Percentiles rank a stretch among this genome's conserved stretches.
Conservation (phyloP, 30 jellyfish, hydroid and myxozoan species). For the Nemopilema nomurai region DNA sequence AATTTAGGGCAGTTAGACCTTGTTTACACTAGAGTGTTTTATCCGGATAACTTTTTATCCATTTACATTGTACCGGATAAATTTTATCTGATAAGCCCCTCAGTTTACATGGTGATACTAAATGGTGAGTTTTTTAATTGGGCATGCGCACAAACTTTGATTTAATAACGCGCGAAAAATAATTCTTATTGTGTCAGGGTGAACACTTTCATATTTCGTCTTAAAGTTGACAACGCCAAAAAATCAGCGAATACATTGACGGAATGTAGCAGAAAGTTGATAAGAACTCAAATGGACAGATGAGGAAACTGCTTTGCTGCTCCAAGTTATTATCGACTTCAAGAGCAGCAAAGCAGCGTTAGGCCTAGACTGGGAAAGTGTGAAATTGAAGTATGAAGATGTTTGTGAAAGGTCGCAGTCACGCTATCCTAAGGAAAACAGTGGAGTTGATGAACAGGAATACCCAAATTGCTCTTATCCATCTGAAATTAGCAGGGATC, state of each 20-base stretch:
- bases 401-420: background rate
- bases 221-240: no score
- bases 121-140: no score
- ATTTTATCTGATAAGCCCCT: slow-evolving; percentile 3
- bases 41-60: background rate
- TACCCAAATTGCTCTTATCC: no score
- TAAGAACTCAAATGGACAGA: background rate
- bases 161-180: no score
- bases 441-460: no score
- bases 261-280: background rate
- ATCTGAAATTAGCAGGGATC: slow-evolving; percentile 4
- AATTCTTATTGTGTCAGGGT: no score
- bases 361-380: slow-evolving; percentile 28
- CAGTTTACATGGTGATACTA: background rate
- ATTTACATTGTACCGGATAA: background rate
- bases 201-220: no score
- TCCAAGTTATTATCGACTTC: no score
- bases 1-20: slow-evolving; percentile 29
- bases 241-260: no score
- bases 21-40: background rate
- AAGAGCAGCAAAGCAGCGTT: background rate
- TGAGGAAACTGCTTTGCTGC: no score
- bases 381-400: slow-evolving; percentile 30
- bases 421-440: slow-evolving; percentile 4
- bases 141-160: no score